Base-by-base conservation (phyloP, 2,113 vertebrate genomes). In the Periophthalmus modestus region DNA sequence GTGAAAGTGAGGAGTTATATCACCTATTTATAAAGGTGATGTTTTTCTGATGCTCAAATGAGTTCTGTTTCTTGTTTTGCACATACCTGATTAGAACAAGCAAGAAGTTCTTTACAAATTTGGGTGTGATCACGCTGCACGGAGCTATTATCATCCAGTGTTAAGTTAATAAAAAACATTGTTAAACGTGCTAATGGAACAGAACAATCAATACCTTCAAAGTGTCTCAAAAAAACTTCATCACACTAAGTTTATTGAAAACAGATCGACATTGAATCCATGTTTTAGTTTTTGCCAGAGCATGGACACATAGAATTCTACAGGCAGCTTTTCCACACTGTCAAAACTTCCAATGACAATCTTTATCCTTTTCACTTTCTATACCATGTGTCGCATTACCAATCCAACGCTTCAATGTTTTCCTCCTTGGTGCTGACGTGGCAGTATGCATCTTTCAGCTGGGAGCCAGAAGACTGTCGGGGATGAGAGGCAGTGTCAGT, bases 401-500 rank as follows among this genome's bases (percentile, higher is more conserved):
- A 82, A 79, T 58, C 66, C 61, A 71, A 70, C 72, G 75, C 67
- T 28, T 34, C 7, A 5, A 36, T 80, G 79, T 85, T 86, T 84
- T 78, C 77, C 43, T 65, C 33, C 50, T 71, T 85, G 80, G 54
- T 89, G 90, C 89, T 90, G 92, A 93, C 75, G 68, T 66, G 68
- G 86, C 85, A 81, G 85, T 90, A 82, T 81, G 71, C 61, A 43
- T 68, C 85, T 89, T 91, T 88, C 85, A 82, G 71, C 69, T 61
- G 72, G 76, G 74, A 86, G 78, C 68, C 82, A 85, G 68, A 76
- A 88, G 87, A 78, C 72, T 87, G 92, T 90, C 83, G 87, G 82
- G 82, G 82, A 87, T 82, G 81, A 85, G 89, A 88, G 82, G 80
- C 76, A 79, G 85, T 86, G 84, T 88, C 87, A 88, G 86, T 85